Base-by-base conservation (phyloP, 2,797 vertebrate genomes). In the Typhlichthys eigenmanni region DNA sequence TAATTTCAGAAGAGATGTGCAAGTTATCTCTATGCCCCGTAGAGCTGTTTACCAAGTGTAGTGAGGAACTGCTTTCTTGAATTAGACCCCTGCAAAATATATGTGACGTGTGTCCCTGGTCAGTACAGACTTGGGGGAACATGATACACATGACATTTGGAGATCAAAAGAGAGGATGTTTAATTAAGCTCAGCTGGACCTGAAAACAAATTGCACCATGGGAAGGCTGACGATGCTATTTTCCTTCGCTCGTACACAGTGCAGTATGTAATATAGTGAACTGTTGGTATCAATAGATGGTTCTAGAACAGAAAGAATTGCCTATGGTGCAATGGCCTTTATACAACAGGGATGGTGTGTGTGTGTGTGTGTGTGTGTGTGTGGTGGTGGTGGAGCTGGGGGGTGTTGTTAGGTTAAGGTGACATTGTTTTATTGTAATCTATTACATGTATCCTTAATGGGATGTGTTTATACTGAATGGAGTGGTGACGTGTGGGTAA, bases 241-340 rank as follows among this genome's bases (percentile, higher is more conserved):
- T 11, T 58, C 47, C 4, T 16, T 10, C 43, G 1, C 1, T 19
- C 49, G 49, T 50, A 29, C 60, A 43, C 4, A 50, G 55, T 43
- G 14, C 34, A 57, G 34, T 53, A 49, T 48, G 58, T 59, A 24
- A 5, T 47, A 55, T 53, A 66, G 47, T 68, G 66, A 79, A 72
- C 43, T 67, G 54, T 34, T 62, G 45, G 74, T 29, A 83, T 88
- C 90, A 90, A 78, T 90, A 91, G 90, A 85, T 87, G 90, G 90
- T 79, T 90, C 91, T 90, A 87, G 79, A 88, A 84, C 74, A 72
- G 75, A 89, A 72, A 73, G 66, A 76, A 82, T 76, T 63, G 47
- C 17, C 46, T 48, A 60, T 6, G 13, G 46, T 38, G 62, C 4
- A 14, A 17, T 11, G 24, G 16, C 24, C 4, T 52, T 11, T 52